Percentiles rank a stretch among this genome's conserved stretches.
These are phyloP conservation scores for Colletes gigas DNA, from an alignment of 1,140 invertebrate species.

Conservation along the genomic window DNA sequence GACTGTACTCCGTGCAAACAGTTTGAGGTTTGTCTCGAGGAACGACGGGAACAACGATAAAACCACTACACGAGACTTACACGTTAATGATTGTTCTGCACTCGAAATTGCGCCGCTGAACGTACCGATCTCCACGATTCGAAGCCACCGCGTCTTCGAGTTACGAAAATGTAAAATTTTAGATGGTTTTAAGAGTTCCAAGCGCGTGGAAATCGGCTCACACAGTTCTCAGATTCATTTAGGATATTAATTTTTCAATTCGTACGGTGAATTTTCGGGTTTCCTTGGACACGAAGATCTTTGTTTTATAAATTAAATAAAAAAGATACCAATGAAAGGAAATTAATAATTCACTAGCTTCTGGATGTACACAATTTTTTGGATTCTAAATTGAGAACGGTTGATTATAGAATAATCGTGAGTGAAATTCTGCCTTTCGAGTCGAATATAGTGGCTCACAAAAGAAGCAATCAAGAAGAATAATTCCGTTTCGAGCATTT, in stretches of 20 bases:
- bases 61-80: neutral
- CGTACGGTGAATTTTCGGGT: neutral
- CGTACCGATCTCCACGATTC: neutral
- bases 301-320: neutral
- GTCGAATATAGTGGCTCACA: neutral
- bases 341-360: no score
- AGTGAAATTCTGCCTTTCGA: no score
- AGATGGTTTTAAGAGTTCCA: neutral
- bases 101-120: conserved; percentile 31
- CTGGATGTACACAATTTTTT: no score
- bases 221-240: neutral
- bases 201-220: neutral
- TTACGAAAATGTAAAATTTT: neutral
- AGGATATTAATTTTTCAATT: neutral
- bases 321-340: no score
- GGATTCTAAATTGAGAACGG: no score
- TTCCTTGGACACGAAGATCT: neutral
- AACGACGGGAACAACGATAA: neutral
- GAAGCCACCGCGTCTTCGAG: neutral
- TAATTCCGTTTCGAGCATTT: no score
- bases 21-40: neutral
- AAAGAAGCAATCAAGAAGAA: no score
- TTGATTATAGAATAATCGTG: no score
- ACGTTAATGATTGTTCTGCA: conserved; percentile 59
- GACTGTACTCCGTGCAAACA: neutral